Conservation (phyloP, 2,797 vertebrate genomes). For the Graptemys geographica region DNA sequence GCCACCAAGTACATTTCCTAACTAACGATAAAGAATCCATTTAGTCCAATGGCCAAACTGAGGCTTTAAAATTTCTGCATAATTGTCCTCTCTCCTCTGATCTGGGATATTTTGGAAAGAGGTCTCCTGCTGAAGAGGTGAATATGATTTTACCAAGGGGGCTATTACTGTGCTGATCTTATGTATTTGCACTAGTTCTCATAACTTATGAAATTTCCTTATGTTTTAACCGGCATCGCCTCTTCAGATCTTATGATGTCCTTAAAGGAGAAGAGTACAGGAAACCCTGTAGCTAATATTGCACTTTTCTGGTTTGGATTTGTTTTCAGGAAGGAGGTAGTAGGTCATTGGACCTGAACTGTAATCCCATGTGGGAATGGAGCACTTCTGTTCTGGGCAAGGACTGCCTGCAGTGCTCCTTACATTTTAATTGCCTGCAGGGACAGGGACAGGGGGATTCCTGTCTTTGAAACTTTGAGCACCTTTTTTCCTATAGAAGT, state of each 20-base stretch:
- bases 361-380: background rate
- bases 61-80: background rate
- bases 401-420: background rate
- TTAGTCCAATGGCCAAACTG: background rate
- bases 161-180: background rate
- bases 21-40: background rate
- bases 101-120: background rate
- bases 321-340: background rate
- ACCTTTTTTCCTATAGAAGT: background rate
- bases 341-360: background rate
- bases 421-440: background rate
- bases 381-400: background rate
- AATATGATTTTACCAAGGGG: background rate
- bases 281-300: background rate
- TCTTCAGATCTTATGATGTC: background rate
- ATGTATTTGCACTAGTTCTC: background rate
- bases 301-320: background rate
- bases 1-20: background rate
- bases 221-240: background rate
- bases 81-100: background rate
- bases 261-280: background rate
- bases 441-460: background rate
- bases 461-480: background rate
- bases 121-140: background rate
- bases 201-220: background rate